Evolutionary conservation across 2,113 vertebrate genomes (phyloP).

Genomic region (Dicrurus megarhynchus): DNA sequence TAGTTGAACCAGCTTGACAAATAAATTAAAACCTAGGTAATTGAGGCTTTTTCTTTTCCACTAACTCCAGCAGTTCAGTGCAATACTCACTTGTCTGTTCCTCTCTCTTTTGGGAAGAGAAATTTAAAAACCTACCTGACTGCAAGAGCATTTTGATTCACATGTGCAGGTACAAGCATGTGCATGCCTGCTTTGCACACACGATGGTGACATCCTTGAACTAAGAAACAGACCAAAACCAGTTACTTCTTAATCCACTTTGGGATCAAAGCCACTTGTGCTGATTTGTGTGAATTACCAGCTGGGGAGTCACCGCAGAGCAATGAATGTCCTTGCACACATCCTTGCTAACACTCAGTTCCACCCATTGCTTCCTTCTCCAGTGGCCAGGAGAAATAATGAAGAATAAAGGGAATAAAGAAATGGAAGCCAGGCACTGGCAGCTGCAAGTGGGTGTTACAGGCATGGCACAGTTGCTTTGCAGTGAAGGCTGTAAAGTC

Average conservation of each 20-base stretch:
- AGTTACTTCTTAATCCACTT: neutral
- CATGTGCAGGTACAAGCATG: neutral
- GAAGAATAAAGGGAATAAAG: neutral
- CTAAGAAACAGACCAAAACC: neutral
- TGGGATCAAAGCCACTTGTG: neutral
- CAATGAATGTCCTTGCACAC: neutral
- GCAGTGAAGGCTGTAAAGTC: neutral
- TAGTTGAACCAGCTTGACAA: neutral
- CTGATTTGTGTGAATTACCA: neutral
- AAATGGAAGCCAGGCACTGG: neutral
- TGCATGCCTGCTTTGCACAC: neutral
- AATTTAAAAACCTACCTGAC: neutral
- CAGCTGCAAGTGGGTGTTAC: neutral
- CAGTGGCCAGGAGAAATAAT: neutral
- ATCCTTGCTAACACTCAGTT: neutral
- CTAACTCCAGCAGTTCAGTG: neutral
- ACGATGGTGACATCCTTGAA: neutral
- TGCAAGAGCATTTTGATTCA: neutral
- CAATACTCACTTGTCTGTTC: neutral
- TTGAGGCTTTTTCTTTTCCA: neutral
- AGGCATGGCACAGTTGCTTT: neutral
- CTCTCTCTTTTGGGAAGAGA: neutral
- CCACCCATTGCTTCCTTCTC: neutral
- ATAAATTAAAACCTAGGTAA: neutral
- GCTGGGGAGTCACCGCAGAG: neutral